Evolutionary conservation across 2,797 vertebrate genomes (phyloP), one percentile per base, ranked within the genome.

Genomic region (Sphaeramia orbicularis): DNA sequence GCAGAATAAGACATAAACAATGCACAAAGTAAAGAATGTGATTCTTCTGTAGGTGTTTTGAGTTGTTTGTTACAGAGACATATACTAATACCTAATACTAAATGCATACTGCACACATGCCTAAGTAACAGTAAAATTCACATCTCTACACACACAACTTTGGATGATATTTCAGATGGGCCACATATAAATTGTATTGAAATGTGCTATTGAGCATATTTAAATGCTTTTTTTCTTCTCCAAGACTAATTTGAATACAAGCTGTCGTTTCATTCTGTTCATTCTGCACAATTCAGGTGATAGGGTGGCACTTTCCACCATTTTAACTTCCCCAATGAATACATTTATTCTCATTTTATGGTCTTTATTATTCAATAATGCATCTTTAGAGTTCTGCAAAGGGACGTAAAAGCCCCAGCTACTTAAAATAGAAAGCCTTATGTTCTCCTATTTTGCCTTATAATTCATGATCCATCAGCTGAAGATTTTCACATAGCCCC

Each of bases 381-480:
- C 49, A 88, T 83, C 72, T 73, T 65, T 41, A 71, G 35, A 70
- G 50, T 61, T 47, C 54, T 67, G 35, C 74, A 61, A 38, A 51
- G 60, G n/a, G 51, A 78, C 61, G 76, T 82, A 68, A 90, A 82
- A 85, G 79, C 81, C 36, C 44, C 8, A 8, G 47, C 40, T 51
- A 64, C 70, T 59, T 49, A 64, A 86, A 89, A 85, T 86, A 89
- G 80, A 85, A 80, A 21, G 56, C 63, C 47, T 55, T 55, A 70
- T 65, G 65, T 47, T 83, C 65, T 57, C 16, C 38, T 53, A 36
- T 71, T 75, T 76, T 75, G 48, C 18, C 68, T 74, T 51, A 80
- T 84, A 78, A 87, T 88, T 85, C 60, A 84, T 84, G 71, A 87
- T 80, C 79, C 73, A 71, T 75, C 73, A 66, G 9, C n/a, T 27